Conservation (phyloP, 2,888 invertebrate species). For the Aleiodes testaceus region DNA sequence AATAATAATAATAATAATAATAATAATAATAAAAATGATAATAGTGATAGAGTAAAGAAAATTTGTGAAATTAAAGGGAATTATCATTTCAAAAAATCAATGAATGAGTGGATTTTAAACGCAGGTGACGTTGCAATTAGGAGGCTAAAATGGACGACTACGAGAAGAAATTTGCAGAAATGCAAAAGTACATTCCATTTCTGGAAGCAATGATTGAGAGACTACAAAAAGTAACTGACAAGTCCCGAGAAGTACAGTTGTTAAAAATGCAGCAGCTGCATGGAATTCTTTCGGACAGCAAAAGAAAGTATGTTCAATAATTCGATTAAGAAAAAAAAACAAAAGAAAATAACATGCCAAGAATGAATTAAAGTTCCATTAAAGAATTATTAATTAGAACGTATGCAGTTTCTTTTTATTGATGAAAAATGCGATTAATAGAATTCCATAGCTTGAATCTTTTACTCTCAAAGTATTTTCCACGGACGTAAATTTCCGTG, state of each 20-base stretch:
- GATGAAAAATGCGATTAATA: background rate
- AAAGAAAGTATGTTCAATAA: slow-evolving; percentile 76
- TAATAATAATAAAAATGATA: background rate
- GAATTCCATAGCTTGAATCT: background rate
- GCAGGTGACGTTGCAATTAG: slow-evolving; percentile 51
- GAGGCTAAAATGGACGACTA: slow-evolving; percentile 73
- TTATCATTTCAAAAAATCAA: slow-evolving; percentile 35
- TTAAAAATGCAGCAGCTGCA: slow-evolving; percentile 79
- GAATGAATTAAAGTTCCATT: background rate
- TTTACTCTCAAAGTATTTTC: slow-evolving; percentile 51
- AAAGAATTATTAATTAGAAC: slow-evolving; percentile 6
- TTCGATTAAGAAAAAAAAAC: slow-evolving; percentile 19
- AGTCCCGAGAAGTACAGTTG: slow-evolving; percentile 73
- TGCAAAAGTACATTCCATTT: slow-evolving; percentile 84
- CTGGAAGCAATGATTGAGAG: slow-evolving; percentile 81
- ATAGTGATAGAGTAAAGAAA: background rate
- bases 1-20: background rate
- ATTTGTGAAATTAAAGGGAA: background rate
- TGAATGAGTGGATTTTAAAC: slow-evolving; percentile 48
- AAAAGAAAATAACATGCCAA: slow-evolving; percentile 13
- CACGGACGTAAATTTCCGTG: slow-evolving; percentile 19
- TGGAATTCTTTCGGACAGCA: slow-evolving; percentile 78
- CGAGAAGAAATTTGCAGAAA: slow-evolving; percentile 78
- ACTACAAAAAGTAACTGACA: slow-evolving; percentile 76
- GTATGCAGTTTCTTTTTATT: slow-evolving; percentile 11